These are phyloP conservation scores for Aleiodes testaceus DNA, from an alignment of 2,888 invertebrate species.

Conservation along the genomic window DNA sequence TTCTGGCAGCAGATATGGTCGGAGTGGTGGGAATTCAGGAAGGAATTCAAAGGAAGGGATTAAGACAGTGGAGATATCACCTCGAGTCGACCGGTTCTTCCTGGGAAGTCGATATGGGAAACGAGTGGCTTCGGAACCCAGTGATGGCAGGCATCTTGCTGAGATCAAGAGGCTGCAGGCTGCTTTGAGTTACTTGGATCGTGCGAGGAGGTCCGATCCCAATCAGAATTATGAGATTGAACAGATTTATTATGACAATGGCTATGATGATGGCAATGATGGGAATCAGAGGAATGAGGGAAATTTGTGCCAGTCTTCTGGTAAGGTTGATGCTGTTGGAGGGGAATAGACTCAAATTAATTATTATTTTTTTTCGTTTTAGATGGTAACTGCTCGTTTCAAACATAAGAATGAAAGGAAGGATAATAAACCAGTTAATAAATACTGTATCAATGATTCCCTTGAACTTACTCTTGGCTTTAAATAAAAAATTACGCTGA, in stretches of 20 bases:
- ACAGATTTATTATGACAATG: conserved; percentile 35
- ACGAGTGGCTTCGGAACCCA: conserved; percentile 50
- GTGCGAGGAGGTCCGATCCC: conserved; percentile 40
- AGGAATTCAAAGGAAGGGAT: conserved; percentile 40
- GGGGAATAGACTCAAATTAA: too few relatives aligned
- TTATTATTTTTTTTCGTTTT: too few relatives aligned
- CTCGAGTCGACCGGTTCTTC: conserved; percentile 67
- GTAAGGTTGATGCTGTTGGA: not conserved
- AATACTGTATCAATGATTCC: too few relatives aligned
- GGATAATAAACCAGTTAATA: too few relatives aligned
- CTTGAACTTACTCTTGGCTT: too few relatives aligned
- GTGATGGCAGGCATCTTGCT: conserved; percentile 22
- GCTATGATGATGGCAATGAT: conserved; percentile 29
- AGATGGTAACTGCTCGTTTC: too few relatives aligned
- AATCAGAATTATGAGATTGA: conserved; percentile 41
- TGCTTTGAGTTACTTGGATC: conserved; percentile 56
- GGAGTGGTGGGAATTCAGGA: conserved; percentile 53
- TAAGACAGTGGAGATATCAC: conserved; percentile 56
- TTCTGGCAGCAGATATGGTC: conserved; percentile 63
- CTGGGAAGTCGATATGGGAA: conserved; percentile 70
- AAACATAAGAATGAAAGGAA: too few relatives aligned
- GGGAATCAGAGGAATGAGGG: not conserved
- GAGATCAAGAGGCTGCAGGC: conserved; percentile 52
- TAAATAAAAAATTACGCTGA: too few relatives aligned
- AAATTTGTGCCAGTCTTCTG: not conserved